These are phyloP conservation scores for Rhabdomys dilectus DNA, from an alignment of 2,113 vertebrate genomes.

Conservation along the genomic window DNA sequence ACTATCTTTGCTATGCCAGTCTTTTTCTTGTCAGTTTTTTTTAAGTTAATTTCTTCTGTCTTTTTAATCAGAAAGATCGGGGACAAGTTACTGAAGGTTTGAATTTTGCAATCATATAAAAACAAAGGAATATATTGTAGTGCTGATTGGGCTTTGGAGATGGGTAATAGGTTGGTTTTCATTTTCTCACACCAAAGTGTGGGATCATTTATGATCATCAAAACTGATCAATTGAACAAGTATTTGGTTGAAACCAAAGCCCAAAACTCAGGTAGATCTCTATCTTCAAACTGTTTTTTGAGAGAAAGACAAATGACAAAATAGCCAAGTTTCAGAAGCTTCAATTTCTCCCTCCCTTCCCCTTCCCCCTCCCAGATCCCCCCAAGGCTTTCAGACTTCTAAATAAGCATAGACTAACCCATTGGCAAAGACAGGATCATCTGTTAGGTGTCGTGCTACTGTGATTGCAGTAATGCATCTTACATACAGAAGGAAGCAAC, in stretches of 20 bases:
- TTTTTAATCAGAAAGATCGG: conserved; percentile 46
- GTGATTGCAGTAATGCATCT: conserved; percentile 5
- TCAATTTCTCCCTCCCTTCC: too few relatives aligned
- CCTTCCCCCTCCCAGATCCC: too few relatives aligned
- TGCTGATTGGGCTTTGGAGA: conserved; percentile 20
- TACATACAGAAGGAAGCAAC: background rate
- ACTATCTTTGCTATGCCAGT: conserved; percentile 4
- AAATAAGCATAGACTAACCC: background rate
- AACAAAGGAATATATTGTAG: background rate
- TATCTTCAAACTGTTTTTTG: background rate
- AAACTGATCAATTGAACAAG: conserved; percentile 9
- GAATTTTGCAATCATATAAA: conserved; percentile 35
- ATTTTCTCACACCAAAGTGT: conserved; percentile 12
- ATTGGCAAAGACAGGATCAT: conserved; percentile 28
- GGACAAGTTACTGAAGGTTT: background rate
- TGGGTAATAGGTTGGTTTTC: background rate
- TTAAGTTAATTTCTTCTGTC: background rate
- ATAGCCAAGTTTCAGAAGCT: conserved; percentile 24
- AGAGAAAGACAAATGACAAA: conserved; percentile 37
- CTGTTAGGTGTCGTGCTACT: background rate
- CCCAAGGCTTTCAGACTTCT: conserved; percentile 27
- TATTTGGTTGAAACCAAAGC: conserved; percentile 22
- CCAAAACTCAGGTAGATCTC: background rate
- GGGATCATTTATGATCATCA: background rate
- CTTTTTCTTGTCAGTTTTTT: conserved; percentile 14